phyloP scores from a whole-genome alignment of 2,888 invertebrate genomes.

The Eupithecia centaureata region DNA sequence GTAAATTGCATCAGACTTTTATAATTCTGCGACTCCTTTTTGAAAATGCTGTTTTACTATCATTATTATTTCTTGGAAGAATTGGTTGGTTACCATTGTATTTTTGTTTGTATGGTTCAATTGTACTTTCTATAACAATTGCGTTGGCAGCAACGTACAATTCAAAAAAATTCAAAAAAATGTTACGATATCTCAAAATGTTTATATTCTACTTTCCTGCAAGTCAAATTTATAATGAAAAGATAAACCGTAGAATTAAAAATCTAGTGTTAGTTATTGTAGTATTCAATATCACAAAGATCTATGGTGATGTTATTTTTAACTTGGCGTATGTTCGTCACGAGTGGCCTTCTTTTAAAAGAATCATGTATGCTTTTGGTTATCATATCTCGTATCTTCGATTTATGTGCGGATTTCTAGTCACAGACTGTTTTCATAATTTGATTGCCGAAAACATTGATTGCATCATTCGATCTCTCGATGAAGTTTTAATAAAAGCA shows the following conservation, averaged over 20 bases:
- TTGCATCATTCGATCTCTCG: neutral
- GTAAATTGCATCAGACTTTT: neutral
- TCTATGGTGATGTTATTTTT: neutral
- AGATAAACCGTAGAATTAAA: neutral
- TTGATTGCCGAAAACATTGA: neutral
- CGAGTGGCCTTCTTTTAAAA: neutral
- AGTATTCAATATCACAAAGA: neutral
- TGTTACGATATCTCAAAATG: constrained; percentile 6
- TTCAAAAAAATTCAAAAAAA: constrained; percentile 9
- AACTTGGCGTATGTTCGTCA: neutral
- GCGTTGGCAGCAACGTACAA: neutral
- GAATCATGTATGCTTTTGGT: neutral
- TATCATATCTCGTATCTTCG: neutral
- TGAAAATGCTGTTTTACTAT: neutral
- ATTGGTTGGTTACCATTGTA: neutral
- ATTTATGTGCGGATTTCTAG: neutral
- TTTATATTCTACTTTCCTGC: neutral
- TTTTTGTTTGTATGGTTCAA: neutral
- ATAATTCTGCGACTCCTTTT: neutral
- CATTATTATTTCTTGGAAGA: no score
- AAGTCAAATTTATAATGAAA: neutral
- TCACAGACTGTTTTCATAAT: neutral
- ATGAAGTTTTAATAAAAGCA: neutral
- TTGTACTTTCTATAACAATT: neutral
- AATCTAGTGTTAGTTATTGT: constrained; percentile 4